Percentiles rank a stretch among this genome's conserved stretches.
These are phyloP conservation scores for Bradypus variegatus DNA, from an alignment of 2,797 vertebrate genomes.

Conservation along the genomic window DNA sequence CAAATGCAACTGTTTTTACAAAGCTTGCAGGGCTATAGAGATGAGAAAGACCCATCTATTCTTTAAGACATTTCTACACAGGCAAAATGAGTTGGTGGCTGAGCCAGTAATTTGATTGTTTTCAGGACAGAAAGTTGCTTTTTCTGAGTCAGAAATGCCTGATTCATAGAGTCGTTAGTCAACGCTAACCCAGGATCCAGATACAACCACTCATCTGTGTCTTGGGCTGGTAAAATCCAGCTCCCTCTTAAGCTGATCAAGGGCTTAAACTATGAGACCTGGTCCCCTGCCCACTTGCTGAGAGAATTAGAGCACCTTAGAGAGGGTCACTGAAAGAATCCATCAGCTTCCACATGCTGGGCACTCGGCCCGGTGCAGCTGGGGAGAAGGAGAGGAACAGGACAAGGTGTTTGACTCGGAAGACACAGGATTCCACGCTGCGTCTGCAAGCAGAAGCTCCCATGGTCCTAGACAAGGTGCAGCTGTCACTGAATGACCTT, in stretches of 20 bases:
- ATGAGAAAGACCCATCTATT: neutral
- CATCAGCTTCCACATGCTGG: slow-evolving; percentile 32
- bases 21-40: neutral
- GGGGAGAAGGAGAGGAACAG: neutral
- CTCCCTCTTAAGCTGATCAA: neutral
- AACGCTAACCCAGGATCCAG: neutral
- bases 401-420: neutral
- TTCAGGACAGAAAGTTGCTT: neutral
- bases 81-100: neutral
- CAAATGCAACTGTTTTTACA: neutral
- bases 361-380: neutral
- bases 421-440: neutral
- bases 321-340: slow-evolving; percentile 21
- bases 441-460: neutral
- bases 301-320: slow-evolving; percentile 15
- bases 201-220: neutral
- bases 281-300: neutral
- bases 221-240: neutral
- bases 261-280: neutral
- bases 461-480: neutral
- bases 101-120: neutral
- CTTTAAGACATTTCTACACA: neutral
- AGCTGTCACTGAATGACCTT: neutral
- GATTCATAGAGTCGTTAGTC: neutral
- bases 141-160: neutral